Base-by-base conservation (phyloP, 2,797 vertebrate species). In the Acanthurus leucopareius region DNA sequence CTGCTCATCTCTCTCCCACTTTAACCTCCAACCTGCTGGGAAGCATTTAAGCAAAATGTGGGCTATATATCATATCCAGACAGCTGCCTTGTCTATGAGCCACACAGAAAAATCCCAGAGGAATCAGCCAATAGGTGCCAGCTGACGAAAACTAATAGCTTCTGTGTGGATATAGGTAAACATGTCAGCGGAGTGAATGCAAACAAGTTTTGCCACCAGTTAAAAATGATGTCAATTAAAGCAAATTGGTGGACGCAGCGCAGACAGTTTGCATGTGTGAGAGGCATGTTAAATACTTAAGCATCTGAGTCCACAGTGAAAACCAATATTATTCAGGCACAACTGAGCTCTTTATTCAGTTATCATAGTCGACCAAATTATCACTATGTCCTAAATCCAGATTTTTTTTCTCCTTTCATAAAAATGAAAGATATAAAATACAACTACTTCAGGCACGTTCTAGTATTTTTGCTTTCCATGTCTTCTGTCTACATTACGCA, bases 1-100 rank as follows among this genome's bases (percentile, higher is more conserved):
- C 64, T 73, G 69, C 83, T 88, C 19, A 20, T 85, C 72, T 83
- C 53, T 32, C 54, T n/a, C 67, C 70, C 38, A 47, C 16, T 25
- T 62, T 58, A 77, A 77, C 72, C 75, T 67, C 60, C 72, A 73
- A 77, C 64, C 69, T 86, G 72, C 65, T 57, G 54, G 17, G 54
- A 77, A 54, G 71, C 69, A 35, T 82, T 82, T 73, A 66, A 68
- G 40, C 40, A 56, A 75, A 59, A 64, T 7, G 2, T 48, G 1
- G 3, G 57, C 64, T 62, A 67, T 80, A 63, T 10, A 59, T 88
- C 51, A 53, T 10, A 45, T 68, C 72, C 14, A 19, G 57, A 58
- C 16, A 11, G 64, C 22, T 16, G 67, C 15, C 62, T 75, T n/a
- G 47, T 82, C 42, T 64, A 48, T 69, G 47, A 52, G 54, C 22